A percentile compares a stretch with the other conserved stretches of the same genome.
Evolutionary conservation across 2,888 invertebrate genomes (phyloP).

Genomic region (Latrodectus elegans): DNA sequence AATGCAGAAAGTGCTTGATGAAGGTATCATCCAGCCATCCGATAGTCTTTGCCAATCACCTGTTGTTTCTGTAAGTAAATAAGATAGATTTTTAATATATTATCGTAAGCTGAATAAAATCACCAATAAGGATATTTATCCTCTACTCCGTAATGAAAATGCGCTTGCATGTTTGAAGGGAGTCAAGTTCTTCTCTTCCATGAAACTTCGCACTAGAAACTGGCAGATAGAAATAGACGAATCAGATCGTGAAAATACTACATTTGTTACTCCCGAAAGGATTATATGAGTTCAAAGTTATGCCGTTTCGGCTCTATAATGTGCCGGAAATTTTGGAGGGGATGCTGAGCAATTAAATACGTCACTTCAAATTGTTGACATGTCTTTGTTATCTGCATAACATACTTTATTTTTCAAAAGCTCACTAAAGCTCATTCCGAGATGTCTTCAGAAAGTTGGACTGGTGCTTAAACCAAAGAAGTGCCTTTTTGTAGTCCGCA

Average conservation of each 20-base stretch:
- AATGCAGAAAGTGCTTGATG: slow-evolving; percentile 1
- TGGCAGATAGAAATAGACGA: neutral
- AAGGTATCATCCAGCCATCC: neutral
- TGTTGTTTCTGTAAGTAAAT: neutral
- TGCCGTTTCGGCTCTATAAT: no score
- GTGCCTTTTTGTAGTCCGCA: no score
- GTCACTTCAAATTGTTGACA: no score
- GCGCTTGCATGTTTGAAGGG: neutral
- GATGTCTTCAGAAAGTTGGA: no score
- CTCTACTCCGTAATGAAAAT: slow-evolving; percentile 1
- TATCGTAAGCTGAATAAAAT: slow-evolving; percentile 6
- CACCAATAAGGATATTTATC: slow-evolving; percentile 29
- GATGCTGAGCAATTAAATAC: no score
- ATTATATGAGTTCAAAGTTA: no score
- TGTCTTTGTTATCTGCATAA: no score
- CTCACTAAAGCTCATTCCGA: no score
- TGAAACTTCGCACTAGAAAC: neutral
- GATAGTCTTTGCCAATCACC: neutral
- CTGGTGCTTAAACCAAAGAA: no score
- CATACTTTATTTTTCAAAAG: no score
- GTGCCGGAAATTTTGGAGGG: no score
- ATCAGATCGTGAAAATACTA: neutral
- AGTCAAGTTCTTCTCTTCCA: neutral
- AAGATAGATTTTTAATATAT: neutral
- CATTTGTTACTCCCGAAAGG: neutral